Evolutionary conservation across 2,888 invertebrate species (phyloP).

Genomic region (Lithophane ornitopus): DNA sequence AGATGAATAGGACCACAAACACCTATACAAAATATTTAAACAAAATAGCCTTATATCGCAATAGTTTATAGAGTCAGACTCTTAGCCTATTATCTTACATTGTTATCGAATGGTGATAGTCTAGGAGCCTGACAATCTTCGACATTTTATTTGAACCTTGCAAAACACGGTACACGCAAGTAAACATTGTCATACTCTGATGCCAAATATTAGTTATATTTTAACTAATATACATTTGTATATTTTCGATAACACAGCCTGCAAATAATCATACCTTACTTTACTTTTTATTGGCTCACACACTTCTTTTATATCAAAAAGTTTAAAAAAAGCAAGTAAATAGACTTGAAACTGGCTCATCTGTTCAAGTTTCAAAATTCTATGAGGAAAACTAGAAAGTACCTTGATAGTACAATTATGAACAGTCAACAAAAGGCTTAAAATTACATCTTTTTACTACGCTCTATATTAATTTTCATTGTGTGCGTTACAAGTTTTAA

Average conservation of each 20-base stretch:
- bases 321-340: background rate
- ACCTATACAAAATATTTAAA: constrained; percentile 57
- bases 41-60: constrained; percentile 53
- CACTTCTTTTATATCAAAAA: background rate
- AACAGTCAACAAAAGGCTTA: background rate
- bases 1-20: constrained; percentile 36
- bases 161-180: constrained; percentile 65
- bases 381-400: background rate
- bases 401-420: background rate
- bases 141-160: constrained; percentile 43
- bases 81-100: constrained; percentile 23
- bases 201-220: constrained; percentile 85
- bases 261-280: constrained; percentile 16
- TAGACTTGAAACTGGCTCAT: background rate
- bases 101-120: constrained; percentile 31
- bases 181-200: constrained; percentile 76
- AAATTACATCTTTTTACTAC: no score
- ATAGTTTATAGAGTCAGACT: constrained; percentile 45
- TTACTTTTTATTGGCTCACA: background rate
- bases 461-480: background rate
- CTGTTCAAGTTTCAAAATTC: background rate
- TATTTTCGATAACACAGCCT: constrained; percentile 47
- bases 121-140: constrained; percentile 30
- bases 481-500: background rate
- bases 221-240: constrained; percentile 76